Base-by-base conservation (phyloP, 2,888 invertebrate species). In the Aspidiotus destructor region DNA sequence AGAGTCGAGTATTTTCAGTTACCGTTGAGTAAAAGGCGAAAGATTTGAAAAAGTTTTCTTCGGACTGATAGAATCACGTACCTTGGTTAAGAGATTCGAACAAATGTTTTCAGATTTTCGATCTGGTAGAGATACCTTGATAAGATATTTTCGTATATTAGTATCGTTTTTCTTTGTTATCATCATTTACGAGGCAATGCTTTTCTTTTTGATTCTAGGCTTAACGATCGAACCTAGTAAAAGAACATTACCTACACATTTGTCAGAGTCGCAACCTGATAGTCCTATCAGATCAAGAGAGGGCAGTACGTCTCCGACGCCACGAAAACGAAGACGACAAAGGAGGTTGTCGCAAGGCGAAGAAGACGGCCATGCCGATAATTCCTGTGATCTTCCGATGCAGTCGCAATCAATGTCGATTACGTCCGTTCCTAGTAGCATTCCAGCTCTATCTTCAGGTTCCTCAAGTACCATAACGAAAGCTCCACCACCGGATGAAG, bases 281-380 rank as follows among this genome's bases (percentile, higher is more conserved):
- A 73, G 73, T 69, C 73, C 73, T 40, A 69, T 72, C n/a, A 64
- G 68, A 62, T 71, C 72, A 8, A 70, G 71, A 64, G 73, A 72
- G 42, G 73, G 71, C 7, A 73, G 73, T 63, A 70, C 71, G 57
- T 73, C 73, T 11, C 73, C 73, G 15, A 70, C 71, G 40, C 71
- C 72, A 41, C 68, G 71, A 28, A 73, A 73, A 70, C 70, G 72
- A 52, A 72, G 71, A 69, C 70, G 72, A 8, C 70, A 67, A 42
- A 60, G 71, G 60, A 74, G 74, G 71, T 73, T 73, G 44, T 73
- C 73, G 40, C 73, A 74, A 57, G 73, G 73, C 68, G 74, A 74
- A 57, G 74, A 72, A 61, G 73, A 74, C 69, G 72, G 71, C 69
- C 72, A 72, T 71, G 70, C 72, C 58, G 73, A 73, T 70, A 74